A percentile compares a stretch with the other conserved stretches of the same genome.
Conservation (phyloP, 2,797 vertebrate species). For the Anomalospiza imberbis region DNA sequence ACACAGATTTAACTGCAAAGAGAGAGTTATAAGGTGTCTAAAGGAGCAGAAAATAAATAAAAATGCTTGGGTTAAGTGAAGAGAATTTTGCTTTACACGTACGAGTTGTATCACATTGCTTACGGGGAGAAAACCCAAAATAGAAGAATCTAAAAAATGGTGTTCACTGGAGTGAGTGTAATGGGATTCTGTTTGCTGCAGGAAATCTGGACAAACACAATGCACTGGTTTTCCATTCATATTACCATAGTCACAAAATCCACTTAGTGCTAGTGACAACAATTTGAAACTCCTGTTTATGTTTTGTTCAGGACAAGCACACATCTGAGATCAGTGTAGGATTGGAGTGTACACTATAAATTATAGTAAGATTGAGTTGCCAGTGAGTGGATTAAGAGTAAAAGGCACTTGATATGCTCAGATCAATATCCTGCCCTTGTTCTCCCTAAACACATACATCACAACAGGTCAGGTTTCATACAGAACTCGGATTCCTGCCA, state of each 20-base stretch:
- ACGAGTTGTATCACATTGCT: background rate
- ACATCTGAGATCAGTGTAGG: background rate
- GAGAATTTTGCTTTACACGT: background rate
- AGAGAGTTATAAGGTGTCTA: background rate
- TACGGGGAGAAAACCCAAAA: background rate
- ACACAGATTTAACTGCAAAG: constrained; percentile 27
- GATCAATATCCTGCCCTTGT: background rate
- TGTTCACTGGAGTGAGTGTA: background rate
- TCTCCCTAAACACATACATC: background rate
- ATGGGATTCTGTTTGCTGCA: background rate
- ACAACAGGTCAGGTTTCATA: background rate
- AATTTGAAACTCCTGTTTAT: background rate
- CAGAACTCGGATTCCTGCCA: background rate
- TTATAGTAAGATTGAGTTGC: background rate
- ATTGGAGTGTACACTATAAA: background rate
- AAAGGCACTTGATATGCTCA: background rate
- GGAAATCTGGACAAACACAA: background rate
- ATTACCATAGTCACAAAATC: background rate
- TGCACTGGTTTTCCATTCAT: background rate
- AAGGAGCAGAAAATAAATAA: background rate
- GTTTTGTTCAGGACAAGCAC: background rate
- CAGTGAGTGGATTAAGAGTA: background rate
- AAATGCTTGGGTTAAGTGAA: background rate
- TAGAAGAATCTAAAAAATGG: background rate
- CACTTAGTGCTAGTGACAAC: background rate